A percentile compares a stretch with the other conserved stretches of the same genome.
phyloP scores from a whole-genome alignment of 2,888 invertebrate species.

The Tenthredo distinguenda region DNA sequence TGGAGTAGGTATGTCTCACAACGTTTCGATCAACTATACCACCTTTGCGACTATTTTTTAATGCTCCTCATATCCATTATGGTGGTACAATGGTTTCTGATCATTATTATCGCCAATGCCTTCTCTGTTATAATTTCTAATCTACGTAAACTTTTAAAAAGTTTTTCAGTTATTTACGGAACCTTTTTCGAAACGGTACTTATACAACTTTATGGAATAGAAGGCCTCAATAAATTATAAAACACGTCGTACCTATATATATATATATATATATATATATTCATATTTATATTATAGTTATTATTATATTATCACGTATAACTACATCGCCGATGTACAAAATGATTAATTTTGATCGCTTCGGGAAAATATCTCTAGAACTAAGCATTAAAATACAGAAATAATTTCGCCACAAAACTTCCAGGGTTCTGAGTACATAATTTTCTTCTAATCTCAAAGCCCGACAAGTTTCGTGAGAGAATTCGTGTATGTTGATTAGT shows the following conservation, averaged over 20 bases:
- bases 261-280: too few species aligned
- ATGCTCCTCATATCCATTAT: background rate
- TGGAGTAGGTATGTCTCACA: background rate
- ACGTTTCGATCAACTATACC: background rate
- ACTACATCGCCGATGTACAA: background rate
- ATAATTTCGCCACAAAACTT: background rate
- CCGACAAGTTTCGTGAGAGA: background rate
- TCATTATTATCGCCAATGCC: too few species aligned
- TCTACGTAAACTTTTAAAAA: background rate
- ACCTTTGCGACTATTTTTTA: background rate
- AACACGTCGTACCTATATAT: background rate
- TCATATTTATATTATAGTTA: background rate
- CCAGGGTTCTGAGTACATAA: background rate
- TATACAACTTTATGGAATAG: background rate
- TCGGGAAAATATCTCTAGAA: background rate
- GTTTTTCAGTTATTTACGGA: background rate
- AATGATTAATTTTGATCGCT: background rate
- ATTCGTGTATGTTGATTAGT: background rate
- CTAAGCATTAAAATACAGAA: background rate
- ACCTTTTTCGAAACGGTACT: background rate
- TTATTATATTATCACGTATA: background rate
- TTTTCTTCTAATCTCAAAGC: background rate
- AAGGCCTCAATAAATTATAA: background rate
- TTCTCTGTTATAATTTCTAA: background rate
- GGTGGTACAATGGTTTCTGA: too few species aligned